Base-by-base conservation (phyloP, 2,888 invertebrate genomes). In the Hipparchia sbordonii region DNA sequence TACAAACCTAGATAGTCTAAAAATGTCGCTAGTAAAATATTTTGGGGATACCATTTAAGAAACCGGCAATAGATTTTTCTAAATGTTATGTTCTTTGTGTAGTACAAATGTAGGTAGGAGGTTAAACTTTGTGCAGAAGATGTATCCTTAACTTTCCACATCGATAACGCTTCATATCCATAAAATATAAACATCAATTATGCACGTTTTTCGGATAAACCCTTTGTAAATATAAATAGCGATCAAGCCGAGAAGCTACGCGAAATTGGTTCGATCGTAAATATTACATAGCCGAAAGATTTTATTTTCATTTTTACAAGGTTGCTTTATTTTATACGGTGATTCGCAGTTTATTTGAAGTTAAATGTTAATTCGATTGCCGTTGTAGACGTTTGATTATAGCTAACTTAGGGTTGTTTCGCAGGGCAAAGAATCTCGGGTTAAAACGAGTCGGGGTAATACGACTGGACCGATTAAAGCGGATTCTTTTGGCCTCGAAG, bases 171-270 rank as follows among this genome's bases (percentile, higher is more conserved):
- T 39, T 39, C 5, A 4, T 39, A 39, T 5, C 12, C 8, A 48
- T 48, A 63, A 13, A 51, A 9, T 51, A 9, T 52, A 23, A 65
- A 13, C 8, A 6, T 63, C 3, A 48, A 48, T 2, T 13, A 51
- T 10, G 51, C 23, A 51, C 23, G 0, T 8, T 65, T 51, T 62
- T 65, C 51, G 51, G 51, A 6, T 2, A 33, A 65, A 48, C 33
- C 2, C 4, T 51, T 65, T 33, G 65, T 12, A 65, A 87, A 91
- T 89, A 89, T 91, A 91, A 91, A 91, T 88, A 91, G 91, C 86
- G 91, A 91, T 92, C 87, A 92, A 89, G 87, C 85, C 83, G 86
- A 80, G 85, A 83, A 86, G 80, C 90, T 92, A 92, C 91, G 92
- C 91, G 82, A 91, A 82, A 85, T 79, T 82, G 82, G 80, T 81